Evolutionary conservation across 2,113 vertebrate species (phyloP), one percentile per base, ranked within the genome.

Genomic region (Varanus salvator): DNA sequence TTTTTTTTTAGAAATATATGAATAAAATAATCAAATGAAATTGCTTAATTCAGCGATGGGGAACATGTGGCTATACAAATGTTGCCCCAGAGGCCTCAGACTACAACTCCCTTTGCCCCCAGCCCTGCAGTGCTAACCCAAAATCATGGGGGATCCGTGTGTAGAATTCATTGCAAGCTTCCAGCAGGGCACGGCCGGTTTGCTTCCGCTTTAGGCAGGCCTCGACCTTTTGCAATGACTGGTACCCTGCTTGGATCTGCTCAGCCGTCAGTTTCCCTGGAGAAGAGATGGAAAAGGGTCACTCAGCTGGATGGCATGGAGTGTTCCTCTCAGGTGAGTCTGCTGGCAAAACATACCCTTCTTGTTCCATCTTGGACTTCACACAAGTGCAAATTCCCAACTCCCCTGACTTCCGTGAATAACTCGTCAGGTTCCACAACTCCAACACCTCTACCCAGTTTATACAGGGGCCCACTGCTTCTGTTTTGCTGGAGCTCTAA

Each of bases 141-240:
- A 99, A 99, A 95, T 99, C 98, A 66, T 99, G 98, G 0, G 98
- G 98, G 89, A 99, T 98, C 44, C 98, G 98, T 19, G 98, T 99
- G 93, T 99, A 99, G 93, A 99, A 99, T 89, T 98, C 98, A 93
- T 98, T 99, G 95, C 98, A 99, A 2, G 98, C 98, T 54, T 98
- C 98, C 74, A 98, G 3, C 64, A 98, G 96, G 23, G 97, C 95
- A 3, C 80, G 94, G 69, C 69, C 96, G 9, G 91, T 93, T 34
- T 95, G 94, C 85, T 97, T 98, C 66, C 89, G 97, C 87, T 97
- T 98, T 90, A 99, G 93, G 93, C 98, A 98, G 0, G 95, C 97
- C 93, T 99, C 98, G 12, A 99, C 98, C 76, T 91, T 97, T 95
- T 98, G 98, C 87, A 99, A 95, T 0, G 98, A 98, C 6, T 90